Evolutionary conservation across 2,888 invertebrate species (phyloP).

Genomic region (Thecophora atra): DNA sequence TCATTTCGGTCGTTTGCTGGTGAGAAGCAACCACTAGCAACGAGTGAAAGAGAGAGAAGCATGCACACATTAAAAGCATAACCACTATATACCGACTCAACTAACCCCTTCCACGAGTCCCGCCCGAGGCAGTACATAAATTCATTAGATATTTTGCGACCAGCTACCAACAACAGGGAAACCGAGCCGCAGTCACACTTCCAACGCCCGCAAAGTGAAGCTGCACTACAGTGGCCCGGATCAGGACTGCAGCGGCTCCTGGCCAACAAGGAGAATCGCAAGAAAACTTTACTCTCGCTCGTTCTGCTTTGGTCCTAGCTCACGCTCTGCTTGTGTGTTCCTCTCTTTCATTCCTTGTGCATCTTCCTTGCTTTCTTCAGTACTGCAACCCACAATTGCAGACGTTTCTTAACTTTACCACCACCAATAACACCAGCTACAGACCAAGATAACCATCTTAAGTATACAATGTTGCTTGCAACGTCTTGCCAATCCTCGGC

Average conservation of each 20-base stretch:
- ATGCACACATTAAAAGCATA: neutral
- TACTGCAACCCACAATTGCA: too few relatives aligned
- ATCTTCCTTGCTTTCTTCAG: too few relatives aligned
- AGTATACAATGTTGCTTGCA: constrained; percentile 16
- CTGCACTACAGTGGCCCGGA: constrained; percentile 19
- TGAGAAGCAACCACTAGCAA: constrained; percentile 33
- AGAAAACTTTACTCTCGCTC: constrained; percentile 24
- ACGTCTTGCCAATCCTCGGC: constrained; percentile 31
- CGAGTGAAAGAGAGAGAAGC: neutral
- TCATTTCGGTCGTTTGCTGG: constrained; percentile 56
- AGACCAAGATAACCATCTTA: constrained; percentile 18
- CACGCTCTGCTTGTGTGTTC: neutral
- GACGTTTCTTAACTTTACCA: too few relatives aligned
- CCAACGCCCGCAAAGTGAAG: constrained; percentile 31
- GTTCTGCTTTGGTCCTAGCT: constrained; percentile 24
- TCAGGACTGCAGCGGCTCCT: neutral
- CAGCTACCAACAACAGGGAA: constrained; percentile 20
- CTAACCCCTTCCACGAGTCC: neutral
- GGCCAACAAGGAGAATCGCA: constrained; percentile 14
- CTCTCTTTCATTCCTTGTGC: too few relatives aligned
- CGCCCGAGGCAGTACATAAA: constrained; percentile 52
- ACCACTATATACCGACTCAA: neutral
- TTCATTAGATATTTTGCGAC: constrained; percentile 56
- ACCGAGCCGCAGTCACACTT: constrained; percentile 32
- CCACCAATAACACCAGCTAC: neutral